A percentile compares a stretch with the other conserved stretches of the same genome.
Evolutionary conservation across 37 sponge, comb jelly and placozoan species (phyloP).

Genomic region (Cladorhizidae sp.): DNA sequence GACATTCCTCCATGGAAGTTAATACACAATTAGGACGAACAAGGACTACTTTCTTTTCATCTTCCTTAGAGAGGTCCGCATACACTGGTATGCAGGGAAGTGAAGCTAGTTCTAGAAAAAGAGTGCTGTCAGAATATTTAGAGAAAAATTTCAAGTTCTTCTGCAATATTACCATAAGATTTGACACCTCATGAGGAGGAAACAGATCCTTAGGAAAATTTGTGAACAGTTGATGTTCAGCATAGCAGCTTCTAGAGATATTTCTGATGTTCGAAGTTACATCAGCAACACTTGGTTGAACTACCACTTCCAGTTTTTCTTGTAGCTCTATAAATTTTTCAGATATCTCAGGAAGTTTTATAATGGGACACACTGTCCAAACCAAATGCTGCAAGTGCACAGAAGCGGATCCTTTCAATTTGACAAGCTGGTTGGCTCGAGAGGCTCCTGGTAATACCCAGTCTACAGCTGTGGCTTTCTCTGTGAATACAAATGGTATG

Average conservation of each 20-base stretch:
- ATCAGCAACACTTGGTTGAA: constrained; percentile 17
- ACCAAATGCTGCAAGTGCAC: neutral
- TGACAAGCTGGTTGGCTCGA: neutral
- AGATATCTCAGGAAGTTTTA: neutral
- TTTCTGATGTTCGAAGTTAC: constrained; percentile 35
- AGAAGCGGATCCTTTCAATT: neutral
- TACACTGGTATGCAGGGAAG: constrained; percentile 46
- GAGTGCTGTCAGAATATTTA: neutral
- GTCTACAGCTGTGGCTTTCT: neutral
- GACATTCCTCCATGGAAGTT: neutral
- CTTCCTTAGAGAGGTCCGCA: neutral
- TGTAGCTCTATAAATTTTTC: neutral
- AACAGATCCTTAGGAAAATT: constrained; percentile 5
- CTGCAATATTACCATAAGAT: constrained; percentile 5
- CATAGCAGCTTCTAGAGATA: constrained; percentile 6
- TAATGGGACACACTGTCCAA: constrained; percentile 59
- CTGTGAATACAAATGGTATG: neutral
- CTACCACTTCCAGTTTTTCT: constrained; percentile 1
- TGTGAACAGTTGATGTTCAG: constrained; percentile 16
- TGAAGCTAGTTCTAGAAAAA: neutral
- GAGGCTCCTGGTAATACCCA: neutral
- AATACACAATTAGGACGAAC: constrained; percentile 46
- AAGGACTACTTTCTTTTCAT: constrained; percentile 19
- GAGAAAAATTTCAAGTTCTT: constrained; percentile 10
- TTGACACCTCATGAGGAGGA: neutral